These are phyloP conservation scores for Pachypanchax playfairii DNA, from an alignment of 2,113 vertebrate genomes.

Conservation along the genomic window DNA sequence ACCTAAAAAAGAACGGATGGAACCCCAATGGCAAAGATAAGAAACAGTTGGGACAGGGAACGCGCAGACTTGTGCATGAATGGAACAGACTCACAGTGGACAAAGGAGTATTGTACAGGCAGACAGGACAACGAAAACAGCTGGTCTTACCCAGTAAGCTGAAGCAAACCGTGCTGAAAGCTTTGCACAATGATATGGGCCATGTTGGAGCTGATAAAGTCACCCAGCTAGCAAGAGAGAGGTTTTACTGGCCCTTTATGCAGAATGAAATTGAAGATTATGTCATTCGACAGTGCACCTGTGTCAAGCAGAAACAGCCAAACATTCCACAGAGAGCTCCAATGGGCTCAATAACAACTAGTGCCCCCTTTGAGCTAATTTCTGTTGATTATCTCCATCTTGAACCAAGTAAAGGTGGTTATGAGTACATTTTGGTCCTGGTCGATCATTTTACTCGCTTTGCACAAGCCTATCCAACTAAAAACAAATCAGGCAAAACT, in stretches of 20 bases:
- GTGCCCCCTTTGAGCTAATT: constrained; percentile 5
- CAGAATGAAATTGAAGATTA: neutral
- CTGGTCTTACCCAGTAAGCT: neutral
- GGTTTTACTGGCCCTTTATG: constrained; percentile 5
- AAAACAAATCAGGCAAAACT: too few species aligned
- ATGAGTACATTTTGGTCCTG: too few species aligned
- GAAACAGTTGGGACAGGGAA: constrained; percentile 8
- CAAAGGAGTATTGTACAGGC: neutral
- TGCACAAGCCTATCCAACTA: too few species aligned
- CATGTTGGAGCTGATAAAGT: constrained; percentile 11
- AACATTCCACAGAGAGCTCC: neutral
- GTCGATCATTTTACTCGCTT: too few species aligned
- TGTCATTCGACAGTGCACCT: neutral
- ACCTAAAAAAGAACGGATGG: constrained; percentile 7
- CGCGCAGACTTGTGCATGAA: constrained; percentile 25
- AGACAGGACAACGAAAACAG: neutral
- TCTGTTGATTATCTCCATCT: constrained; percentile 4
- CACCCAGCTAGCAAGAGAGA: neutral
- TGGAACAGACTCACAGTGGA: constrained; percentile 5
- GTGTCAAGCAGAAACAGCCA: neutral
- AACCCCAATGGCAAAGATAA: constrained; percentile 6
- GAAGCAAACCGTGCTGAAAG: neutral
- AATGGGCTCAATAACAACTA: constrained; percentile 23
- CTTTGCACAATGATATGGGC: neutral
- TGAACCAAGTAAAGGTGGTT: neutral